Conservation (phyloP, 2,113 vertebrate genomes). For the Zapornia atra region DNA sequence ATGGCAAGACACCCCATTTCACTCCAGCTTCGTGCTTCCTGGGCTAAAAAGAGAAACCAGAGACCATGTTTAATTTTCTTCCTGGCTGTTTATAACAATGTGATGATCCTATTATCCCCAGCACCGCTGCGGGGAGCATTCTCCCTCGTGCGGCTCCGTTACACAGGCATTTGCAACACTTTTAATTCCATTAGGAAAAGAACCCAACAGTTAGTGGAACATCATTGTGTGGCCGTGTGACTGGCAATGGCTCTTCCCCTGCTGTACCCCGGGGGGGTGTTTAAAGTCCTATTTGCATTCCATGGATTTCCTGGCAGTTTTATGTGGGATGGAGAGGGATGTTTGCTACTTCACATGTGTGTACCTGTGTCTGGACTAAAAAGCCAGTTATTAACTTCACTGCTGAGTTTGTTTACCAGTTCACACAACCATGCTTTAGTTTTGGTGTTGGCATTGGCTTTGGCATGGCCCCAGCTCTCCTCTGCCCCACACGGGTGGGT, state of each 20-base stretch:
- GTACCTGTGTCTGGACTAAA: not conserved
- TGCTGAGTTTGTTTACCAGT: not conserved
- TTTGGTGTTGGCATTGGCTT: not conserved
- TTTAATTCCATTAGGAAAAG: not conserved
- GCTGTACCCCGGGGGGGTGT: not conserved
- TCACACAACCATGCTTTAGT: rapidly evolving
- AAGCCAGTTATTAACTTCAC: not conserved
- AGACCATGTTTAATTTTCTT: conserved; percentile 17
- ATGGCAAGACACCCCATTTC: not conserved
- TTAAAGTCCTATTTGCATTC: not conserved
- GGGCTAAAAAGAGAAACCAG: not conserved
- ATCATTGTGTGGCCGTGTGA: rapidly evolving
- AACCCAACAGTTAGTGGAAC: not conserved
- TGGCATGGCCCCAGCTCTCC: not conserved
- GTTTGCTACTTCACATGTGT: not conserved
- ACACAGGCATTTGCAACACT: not conserved
- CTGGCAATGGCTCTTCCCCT: not conserved
- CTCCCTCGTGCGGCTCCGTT: not conserved
- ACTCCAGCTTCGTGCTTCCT: not conserved
- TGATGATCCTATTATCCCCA: conserved; percentile 47
- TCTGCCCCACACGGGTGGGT: not conserved
- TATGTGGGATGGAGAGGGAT: not conserved
- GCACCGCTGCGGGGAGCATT: not conserved
- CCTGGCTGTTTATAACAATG: conserved; percentile 10
- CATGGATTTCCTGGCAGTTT: not conserved